phyloP scores from a whole-genome alignment of 1,140 invertebrate genomes.

The Ips nitidus region DNA sequence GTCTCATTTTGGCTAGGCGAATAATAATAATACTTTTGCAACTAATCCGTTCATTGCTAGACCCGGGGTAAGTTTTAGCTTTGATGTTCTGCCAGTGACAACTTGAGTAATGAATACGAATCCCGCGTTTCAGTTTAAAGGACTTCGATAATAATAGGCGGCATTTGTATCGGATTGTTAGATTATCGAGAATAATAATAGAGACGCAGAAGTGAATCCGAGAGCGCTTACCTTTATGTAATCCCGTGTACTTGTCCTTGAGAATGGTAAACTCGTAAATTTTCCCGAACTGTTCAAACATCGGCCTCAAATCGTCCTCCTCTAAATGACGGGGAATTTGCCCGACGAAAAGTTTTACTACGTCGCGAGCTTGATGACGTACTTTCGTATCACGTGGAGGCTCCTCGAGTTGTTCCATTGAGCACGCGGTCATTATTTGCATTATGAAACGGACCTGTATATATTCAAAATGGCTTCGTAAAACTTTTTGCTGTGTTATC shows the following conservation, averaged over 20 bases:
- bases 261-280: conserved; percentile 93
- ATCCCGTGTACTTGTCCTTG: conserved; percentile 90
- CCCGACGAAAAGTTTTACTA: conserved; percentile 88
- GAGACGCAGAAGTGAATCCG: background rate
- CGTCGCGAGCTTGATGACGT: conserved; percentile 51
- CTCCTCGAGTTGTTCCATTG: conserved; percentile 17
- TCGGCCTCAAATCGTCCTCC: conserved; percentile 83
- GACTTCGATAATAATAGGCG: conserved; percentile 15
- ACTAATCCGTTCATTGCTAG: conserved; percentile 9
- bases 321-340: conserved; percentile 90
- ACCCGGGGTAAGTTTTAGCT: background rate
- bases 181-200: background rate
- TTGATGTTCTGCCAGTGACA: conserved; percentile 23
- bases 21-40: background rate
- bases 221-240: conserved; percentile 78
- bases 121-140: background rate
- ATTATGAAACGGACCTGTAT: conserved; percentile 29
- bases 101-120: conserved; percentile 24
- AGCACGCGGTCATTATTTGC: conserved; percentile 48
- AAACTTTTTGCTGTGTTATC: too few species aligned
- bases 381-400: conserved; percentile 7
- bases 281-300: conserved; percentile 85
- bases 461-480: too few species aligned
- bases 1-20: too few species aligned
- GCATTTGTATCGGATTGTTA: background rate